Evolutionary conservation across 1,140 invertebrate genomes (phyloP), one percentile per base, ranked within the genome.

Genomic region (Lepidotrigona ventralis): DNA sequence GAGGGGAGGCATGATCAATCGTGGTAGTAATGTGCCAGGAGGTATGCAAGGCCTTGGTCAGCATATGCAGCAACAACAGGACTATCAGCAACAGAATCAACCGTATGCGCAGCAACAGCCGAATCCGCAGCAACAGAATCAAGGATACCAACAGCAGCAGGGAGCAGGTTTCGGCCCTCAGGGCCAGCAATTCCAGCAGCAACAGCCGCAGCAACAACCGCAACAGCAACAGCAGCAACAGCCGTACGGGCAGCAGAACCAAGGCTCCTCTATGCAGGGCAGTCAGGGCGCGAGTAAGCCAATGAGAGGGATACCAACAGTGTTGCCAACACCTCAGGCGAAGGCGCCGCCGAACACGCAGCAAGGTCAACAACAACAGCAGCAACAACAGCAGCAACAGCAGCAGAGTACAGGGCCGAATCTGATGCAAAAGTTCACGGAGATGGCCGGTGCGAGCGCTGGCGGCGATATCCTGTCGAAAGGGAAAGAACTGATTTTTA

Each of bases 401-500:
- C 92, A 94, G 76, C 88, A 92, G 85, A 91, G 93, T 77, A 91
- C 93, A 83, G 94, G 95, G 14, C 96, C 96, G 26, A 97, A 97
- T 93, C 95, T 97, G 70, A 97, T 97, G 97, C 96, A 97, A 91
- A 97, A 97, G 90, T 96, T 97, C 88, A 96, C 96, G 79, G 97
- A 98, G 91, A 97, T 98, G 94, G 94, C 95, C 1, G 94, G 93
- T 23, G 96, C 96, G 33, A 97, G 96, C 64, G 96, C 96, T 83
- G 97, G 97, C 72, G 97, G 97, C 75, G 97, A 97, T 90, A 97
- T 98, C 81, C 95, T 98, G 60, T 98, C 97, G 87, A 98, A 98
- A 94, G 97, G 97, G 86, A 98, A 98, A 94, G 97, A 98, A 94
- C 95, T 97, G 60, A 98, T 98, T 91, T 98, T 98, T 93, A 98